Evolutionary conservation across 2,888 invertebrate species (phyloP), one percentile per base, ranked within the genome.

Genomic region (Eurois occulta): DNA sequence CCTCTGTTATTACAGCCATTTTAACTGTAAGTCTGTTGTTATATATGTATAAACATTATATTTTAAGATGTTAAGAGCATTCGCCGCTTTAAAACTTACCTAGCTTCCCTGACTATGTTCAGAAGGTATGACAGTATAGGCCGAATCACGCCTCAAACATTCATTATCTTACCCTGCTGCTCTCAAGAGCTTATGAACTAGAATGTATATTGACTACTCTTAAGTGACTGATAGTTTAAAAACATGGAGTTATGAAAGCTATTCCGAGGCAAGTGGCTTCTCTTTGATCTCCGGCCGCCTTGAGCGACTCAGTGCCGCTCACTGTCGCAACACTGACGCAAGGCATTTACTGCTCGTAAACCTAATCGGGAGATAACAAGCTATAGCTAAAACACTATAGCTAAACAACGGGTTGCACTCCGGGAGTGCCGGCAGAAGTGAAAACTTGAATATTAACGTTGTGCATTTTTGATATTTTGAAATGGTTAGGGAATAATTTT

Each of bases 231-330:
- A 65, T 68, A 65, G 32, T 41, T 41, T 46, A 55, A 73, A 55
- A 55, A 35, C 0, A 41, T 58, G 35, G 5, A n/a, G 28, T 55
- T 80, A 10, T 68, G 28, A 65, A 69, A 38, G 55, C 32, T 72
- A 68, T 73, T 21, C 11, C 48, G 18, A 28, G 28, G 64, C 11
- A 41, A 65, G 58, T n/a, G 24, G 52, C 62, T 11, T 43, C 41
- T 28, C 67, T 72, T 68, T 72, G 73, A 73, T 80, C 55, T 67
- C 41, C 21, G 6, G 18, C 35, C 11, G 75, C 64, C 81, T 73
- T 38, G 52, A 62, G 55, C 62, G 32, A n/a, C 38, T 24, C 43
- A 24, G 38, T 46, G 35, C 16, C 32, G 21, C 52, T 55, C n/a
- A 38, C 48, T 16, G 52, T 72, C 28, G 35, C 32, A 32, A 28